Evolutionary conservation across 1,140 invertebrate genomes (phyloP).

Genomic region (Eumeta japonica): DNA sequence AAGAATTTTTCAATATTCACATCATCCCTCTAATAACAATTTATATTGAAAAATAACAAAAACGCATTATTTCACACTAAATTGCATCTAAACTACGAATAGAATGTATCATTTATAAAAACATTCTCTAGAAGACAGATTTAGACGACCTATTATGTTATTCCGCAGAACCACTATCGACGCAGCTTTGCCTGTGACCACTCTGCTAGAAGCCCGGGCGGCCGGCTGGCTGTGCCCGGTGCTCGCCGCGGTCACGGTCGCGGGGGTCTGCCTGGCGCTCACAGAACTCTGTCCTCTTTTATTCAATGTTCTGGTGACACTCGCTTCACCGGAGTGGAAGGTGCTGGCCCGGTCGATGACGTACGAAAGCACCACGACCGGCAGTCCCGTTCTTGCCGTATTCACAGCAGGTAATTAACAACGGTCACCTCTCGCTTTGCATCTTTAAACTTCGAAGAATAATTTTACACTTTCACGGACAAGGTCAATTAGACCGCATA

Average conservation of each 20-base stretch:
- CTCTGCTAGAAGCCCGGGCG: slow-evolving; percentile 61
- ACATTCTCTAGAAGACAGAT: no score
- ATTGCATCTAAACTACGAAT: no score
- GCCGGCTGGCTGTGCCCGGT: slow-evolving; percentile 63
- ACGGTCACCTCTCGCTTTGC: not conserved
- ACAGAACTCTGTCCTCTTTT: slow-evolving; percentile 63
- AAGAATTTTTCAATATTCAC: no score
- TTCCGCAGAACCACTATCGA: no score
- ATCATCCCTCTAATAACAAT: no score
- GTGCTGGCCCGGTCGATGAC: slow-evolving; percentile 64
- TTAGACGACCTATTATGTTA: no score
- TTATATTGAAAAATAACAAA: no score
- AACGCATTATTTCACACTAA: no score
- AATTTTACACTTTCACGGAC: no score
- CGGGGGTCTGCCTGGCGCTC: slow-evolving; percentile 60
- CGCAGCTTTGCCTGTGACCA: slow-evolving; percentile 63
- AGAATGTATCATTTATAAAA: no score
- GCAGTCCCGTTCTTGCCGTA: slow-evolving; percentile 66
- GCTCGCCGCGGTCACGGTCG: slow-evolving; percentile 61
- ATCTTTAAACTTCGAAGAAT: no score
- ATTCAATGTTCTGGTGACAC: slow-evolving; percentile 58
- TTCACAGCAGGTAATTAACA: slow-evolving; percentile 60
- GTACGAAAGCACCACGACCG: slow-evolving; percentile 64
- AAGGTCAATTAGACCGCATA: no score
- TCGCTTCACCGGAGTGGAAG: slow-evolving; percentile 66